Conservation (phyloP, 1,140 invertebrate genomes). For the Dreissena rostriformis region DNA sequence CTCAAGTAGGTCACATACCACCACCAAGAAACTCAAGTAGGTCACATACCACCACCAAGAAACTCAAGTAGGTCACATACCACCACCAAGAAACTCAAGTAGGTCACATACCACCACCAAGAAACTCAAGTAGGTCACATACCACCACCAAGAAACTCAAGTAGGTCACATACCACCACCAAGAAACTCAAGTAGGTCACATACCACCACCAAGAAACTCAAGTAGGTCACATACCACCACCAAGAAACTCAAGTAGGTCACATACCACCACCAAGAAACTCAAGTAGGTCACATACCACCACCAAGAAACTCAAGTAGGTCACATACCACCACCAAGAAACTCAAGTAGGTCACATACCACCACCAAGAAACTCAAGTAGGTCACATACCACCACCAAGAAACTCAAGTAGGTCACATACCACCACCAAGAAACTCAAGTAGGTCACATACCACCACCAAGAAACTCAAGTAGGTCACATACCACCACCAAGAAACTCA, state of each 20-base stretch:
- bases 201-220: constrained; percentile 69
- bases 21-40: constrained; percentile 71
- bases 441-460: constrained; percentile 68
- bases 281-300: constrained; percentile 73
- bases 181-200: constrained; percentile 68
- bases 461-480: constrained; percentile 73
- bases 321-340: constrained; percentile 70
- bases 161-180: too few relatives aligned
- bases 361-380: too few relatives aligned
- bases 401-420: constrained; percentile 74
- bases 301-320: constrained; percentile 66
- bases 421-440: too few relatives aligned
- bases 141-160: constrained; percentile 69
- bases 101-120: too few relatives aligned
- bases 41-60: too few relatives aligned
- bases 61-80: constrained; percentile 70
- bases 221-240: too few relatives aligned
- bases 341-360: constrained; percentile 72
- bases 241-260: constrained; percentile 67
- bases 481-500: too few relatives aligned
- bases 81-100: constrained; percentile 70
- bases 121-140: constrained; percentile 69
- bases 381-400: constrained; percentile 66
- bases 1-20: constrained; percentile 70
- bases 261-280: constrained; percentile 69